These are phyloP conservation scores for Copsychus sechellarum DNA, from an alignment of 2,113 vertebrate species.

Conservation along the genomic window DNA sequence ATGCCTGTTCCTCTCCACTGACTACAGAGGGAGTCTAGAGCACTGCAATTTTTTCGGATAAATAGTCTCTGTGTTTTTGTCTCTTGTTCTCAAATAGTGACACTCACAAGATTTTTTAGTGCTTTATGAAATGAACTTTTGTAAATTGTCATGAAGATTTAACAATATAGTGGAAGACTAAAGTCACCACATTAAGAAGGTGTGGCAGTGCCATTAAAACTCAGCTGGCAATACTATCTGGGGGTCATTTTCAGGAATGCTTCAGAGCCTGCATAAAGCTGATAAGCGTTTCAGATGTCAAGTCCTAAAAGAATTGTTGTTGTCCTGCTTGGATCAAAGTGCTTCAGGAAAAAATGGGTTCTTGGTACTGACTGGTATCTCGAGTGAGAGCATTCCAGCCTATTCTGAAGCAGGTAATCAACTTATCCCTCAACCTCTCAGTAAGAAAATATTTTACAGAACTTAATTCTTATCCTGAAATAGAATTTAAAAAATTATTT, in stretches of 20 bases:
- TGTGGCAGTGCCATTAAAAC: not conserved
- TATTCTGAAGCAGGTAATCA: not conserved
- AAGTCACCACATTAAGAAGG: not conserved
- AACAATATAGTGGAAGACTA: not conserved
- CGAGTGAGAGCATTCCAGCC: not conserved
- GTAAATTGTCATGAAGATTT: not conserved
- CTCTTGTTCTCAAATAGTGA: not conserved
- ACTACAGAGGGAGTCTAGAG: not conserved
- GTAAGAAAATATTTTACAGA: not conserved
- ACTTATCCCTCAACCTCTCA: not conserved
- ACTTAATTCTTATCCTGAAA: not conserved
- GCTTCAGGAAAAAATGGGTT: not conserved
- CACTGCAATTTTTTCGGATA: not conserved
- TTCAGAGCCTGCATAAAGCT: not conserved
- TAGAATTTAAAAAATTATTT: not conserved
- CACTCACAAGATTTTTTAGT: not conserved
- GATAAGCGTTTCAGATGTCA: not conserved
- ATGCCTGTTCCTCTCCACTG: not conserved
- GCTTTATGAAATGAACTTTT: not conserved
- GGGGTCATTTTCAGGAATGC: not conserved
- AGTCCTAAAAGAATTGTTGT: not conserved
- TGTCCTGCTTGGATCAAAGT: not conserved
- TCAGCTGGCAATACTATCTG: not conserved
- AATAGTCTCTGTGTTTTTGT: not conserved
- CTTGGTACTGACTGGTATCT: not conserved